Conservation (phyloP, 2,797 vertebrate species). For the Leptatherina wallacei region DNA sequence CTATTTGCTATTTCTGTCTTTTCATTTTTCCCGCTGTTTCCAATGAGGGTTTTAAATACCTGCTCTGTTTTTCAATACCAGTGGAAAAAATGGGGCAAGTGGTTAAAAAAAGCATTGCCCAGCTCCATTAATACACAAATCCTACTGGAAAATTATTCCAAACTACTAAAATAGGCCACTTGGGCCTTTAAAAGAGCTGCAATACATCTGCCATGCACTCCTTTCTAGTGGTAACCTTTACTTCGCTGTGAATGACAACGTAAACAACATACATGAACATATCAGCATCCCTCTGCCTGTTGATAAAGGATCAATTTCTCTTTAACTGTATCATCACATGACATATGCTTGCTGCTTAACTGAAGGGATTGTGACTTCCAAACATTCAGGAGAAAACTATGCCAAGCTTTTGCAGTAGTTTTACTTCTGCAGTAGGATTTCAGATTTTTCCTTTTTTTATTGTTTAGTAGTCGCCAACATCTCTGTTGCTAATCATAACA, state of each 20-base stretch:
- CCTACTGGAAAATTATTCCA: conserved; percentile 66
- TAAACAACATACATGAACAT: conserved; percentile 29
- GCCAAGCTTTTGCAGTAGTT: neutral
- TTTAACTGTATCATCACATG: neutral
- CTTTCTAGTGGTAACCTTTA: conserved; percentile 57
- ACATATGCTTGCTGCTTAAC: neutral
- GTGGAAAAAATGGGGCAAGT: conserved; percentile 72
- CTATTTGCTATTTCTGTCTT: conserved; percentile 24
- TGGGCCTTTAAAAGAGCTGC: conserved; percentile 45
- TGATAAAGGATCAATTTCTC: conserved; percentile 32
- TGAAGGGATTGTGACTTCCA: neutral
- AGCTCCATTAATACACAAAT: conserved; percentile 65
- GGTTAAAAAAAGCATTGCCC: conserved; percentile 65
- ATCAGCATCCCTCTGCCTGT: conserved; percentile 15
- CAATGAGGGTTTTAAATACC: conserved; percentile 61
- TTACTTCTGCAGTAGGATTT: neutral
- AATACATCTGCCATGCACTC: conserved; percentile 36
- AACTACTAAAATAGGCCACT: conserved; percentile 62
- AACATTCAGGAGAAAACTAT: neutral
- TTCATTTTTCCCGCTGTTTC: conserved; percentile 50
- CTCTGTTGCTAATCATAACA: neutral
- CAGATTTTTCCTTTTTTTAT: neutral
- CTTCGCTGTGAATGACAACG: conserved; percentile 37
- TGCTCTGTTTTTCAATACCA: conserved; percentile 80
- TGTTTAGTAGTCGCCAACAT: neutral